Percentiles rank a stretch among this genome's conserved stretches.
These are phyloP conservation scores for Turritopsis rubra DNA, from an alignment of 30 jellyfish, hydroid and myxozoan genomes.

Conservation along the genomic window DNA sequence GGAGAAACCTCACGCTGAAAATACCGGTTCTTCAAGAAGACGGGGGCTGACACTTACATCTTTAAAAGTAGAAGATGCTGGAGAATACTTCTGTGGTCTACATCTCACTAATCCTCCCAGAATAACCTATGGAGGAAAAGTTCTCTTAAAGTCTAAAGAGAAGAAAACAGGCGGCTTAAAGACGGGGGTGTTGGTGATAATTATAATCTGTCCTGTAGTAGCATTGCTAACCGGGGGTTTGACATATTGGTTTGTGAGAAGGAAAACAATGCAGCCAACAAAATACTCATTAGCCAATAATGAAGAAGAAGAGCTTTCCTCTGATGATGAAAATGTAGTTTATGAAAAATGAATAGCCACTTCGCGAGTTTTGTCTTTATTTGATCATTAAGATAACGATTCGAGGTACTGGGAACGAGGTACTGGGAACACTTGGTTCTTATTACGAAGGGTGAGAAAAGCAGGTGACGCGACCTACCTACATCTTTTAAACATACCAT, in stretches of 20 bases:
- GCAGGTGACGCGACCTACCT: no score
- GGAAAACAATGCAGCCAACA: background rate
- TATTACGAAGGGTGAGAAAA: no score
- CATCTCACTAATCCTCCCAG: background rate
- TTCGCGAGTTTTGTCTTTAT: background rate
- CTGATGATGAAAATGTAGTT: slow-evolving; percentile 5
- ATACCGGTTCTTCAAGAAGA: background rate
- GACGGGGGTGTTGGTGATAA: background rate
- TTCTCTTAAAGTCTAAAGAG: background rate
- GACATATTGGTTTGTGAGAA: background rate
- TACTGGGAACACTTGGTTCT: no score
- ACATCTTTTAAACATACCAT: no score
- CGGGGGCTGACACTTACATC: slow-evolving; percentile 2
- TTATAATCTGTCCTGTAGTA: background rate
- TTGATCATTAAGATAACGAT: no score
- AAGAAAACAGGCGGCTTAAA: background rate
- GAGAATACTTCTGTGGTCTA: slow-evolving; percentile 8
- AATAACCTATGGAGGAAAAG: background rate
- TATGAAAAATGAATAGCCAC: background rate
- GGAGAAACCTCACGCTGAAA: background rate
- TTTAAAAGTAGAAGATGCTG: background rate
- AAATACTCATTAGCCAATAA: background rate
- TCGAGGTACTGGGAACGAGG: no score
- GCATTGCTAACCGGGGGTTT: background rate
- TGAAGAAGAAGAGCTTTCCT: background rate